A percentile compares a stretch with the other conserved stretches of the same genome.
phyloP scores from a whole-genome alignment of 1,140 invertebrate genomes.

The Ephestia elutella region DNA sequence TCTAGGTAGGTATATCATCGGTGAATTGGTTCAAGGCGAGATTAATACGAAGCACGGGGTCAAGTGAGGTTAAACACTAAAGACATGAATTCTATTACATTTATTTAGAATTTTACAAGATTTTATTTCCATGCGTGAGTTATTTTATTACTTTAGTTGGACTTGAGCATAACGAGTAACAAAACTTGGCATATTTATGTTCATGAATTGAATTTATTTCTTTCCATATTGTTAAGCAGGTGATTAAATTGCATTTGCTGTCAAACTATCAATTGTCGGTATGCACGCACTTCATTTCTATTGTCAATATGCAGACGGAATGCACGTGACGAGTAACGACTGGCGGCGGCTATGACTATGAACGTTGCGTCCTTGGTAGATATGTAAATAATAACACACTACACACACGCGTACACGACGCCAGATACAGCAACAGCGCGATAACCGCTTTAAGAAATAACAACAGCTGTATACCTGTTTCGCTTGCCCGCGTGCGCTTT shows the following conservation, averaged over 20 bases:
- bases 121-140: too few species aligned
- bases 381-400: neutral
- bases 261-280: neutral
- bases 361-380: neutral
- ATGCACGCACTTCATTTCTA: constrained; percentile 2
- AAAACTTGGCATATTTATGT: neutral
- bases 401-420: neutral
- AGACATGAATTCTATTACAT: neutral
- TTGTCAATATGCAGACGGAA: constrained; percentile 2
- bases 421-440: constrained; percentile 24
- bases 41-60: constrained; percentile 6
- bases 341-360: neutral
- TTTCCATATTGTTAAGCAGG: neutral
- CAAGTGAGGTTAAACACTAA: neutral
- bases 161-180: too few species aligned
- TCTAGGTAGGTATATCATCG: neutral
- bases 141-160: too few species aligned
- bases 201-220: neutral
- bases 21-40: constrained; percentile 4
- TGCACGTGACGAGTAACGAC: neutral
- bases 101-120: too few species aligned
- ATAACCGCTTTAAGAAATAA: constrained; percentile 17
- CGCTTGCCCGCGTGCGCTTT: neutral
- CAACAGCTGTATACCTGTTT: constrained; percentile 2
- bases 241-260: neutral